Conservation (phyloP, 2,797 vertebrate species). For the Acipenser ruthenus region DNA sequence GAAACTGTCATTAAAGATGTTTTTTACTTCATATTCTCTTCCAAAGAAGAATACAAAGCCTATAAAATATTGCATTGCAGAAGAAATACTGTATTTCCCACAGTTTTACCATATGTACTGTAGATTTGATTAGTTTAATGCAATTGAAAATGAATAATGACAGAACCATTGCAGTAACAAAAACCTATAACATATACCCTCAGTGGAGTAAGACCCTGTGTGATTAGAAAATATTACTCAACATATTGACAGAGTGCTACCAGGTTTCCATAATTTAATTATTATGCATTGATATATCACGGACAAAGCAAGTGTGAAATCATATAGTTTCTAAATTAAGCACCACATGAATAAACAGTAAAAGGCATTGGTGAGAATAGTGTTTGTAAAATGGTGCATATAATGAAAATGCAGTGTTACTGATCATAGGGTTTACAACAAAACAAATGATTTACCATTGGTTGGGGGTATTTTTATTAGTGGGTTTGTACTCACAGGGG, state of each 20-base stretch:
- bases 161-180: not conserved
- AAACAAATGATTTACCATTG: too few species aligned
- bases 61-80: not conserved
- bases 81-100: not conserved
- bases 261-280: not conserved
- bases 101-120: not conserved
- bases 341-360: too few species aligned
- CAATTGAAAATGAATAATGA: not conserved
- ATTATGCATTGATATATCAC: not conserved
- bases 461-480: too few species aligned
- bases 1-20: not conserved
- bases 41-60: not conserved
- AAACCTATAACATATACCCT: not conserved
- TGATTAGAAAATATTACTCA: not conserved
- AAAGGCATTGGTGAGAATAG: too few species aligned
- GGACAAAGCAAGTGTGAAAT: too few species aligned
- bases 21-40: not conserved
- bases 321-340: too few species aligned
- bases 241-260: not conserved
- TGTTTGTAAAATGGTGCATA: too few species aligned
- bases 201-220: not conserved
- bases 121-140: not conserved
- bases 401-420: too few species aligned
- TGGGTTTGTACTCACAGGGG: too few species aligned
- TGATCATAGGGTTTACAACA: too few species aligned